Percentiles rank a stretch among this genome's conserved stretches.
Evolutionary conservation across 2,113 vertebrate genomes (phyloP).

Genomic region (Puma concolor): DNA sequence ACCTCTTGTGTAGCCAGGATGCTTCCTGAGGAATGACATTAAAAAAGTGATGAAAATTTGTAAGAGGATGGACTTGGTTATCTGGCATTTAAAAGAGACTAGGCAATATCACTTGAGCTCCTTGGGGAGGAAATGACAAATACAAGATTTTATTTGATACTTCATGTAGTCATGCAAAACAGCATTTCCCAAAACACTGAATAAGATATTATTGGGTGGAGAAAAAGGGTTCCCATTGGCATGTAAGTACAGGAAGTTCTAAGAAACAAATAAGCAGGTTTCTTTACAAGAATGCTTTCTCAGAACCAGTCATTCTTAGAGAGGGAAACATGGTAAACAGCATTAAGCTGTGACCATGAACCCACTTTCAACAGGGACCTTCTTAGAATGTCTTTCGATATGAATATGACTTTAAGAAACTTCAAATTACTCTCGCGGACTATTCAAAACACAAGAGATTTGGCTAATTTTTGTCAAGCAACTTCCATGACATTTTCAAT

Average conservation of each 20-base stretch:
- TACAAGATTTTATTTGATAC: constrained; percentile 1
- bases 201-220: neutral
- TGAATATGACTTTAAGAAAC: neutral
- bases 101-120: neutral
- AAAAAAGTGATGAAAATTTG: constrained; percentile 2
- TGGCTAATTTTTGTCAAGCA: neutral
- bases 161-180: neutral
- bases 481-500: neutral
- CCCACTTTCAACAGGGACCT: neutral
- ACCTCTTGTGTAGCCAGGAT: neutral
- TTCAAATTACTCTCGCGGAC: neutral
- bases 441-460: neutral
- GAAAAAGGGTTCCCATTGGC: neutral
- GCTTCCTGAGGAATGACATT: neutral
- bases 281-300: neutral
- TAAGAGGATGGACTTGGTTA: neutral
- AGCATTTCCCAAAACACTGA: constrained; percentile 21
- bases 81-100: neutral
- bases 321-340: neutral
- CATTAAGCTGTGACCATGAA: neutral
- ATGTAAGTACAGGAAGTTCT: neutral
- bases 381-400: neutral
- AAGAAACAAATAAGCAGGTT: neutral
- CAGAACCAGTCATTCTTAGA: neutral
- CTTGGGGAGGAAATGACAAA: neutral